Percentiles rank a stretch among this genome's conserved stretches.
These are phyloP conservation scores for Tinea pellionella DNA, from an alignment of 2,888 invertebrate species.

Conservation along the genomic window DNA sequence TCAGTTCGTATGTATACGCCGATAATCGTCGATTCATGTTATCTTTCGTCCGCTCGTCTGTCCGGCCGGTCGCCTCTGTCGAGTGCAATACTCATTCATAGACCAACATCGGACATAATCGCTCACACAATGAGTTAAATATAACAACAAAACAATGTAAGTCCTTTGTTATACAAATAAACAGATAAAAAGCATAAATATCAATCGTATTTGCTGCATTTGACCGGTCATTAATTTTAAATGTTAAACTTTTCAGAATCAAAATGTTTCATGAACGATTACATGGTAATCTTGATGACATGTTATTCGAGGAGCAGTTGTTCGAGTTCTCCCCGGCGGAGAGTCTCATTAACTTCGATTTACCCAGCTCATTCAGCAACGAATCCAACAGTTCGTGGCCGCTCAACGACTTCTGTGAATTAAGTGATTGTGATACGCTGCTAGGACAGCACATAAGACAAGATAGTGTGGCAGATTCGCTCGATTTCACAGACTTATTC, in stretches of 20 bases:
- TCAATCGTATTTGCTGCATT: no score
- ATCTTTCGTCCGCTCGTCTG: slow-evolving; percentile 55
- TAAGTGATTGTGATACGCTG: not conserved
- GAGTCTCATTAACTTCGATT: slow-evolving; percentile 57
- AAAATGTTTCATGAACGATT: not conserved
- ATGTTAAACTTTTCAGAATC: no score
- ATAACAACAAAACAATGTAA: not conserved
- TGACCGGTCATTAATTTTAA: no score
- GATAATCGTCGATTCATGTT: slow-evolving; percentile 58
- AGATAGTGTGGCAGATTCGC: slow-evolving; percentile 4
- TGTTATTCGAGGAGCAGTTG: slow-evolving; percentile 46
- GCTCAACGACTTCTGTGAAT: not conserved
- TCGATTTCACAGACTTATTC: slow-evolving; percentile 37
- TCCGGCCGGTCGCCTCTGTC: slow-evolving; percentile 20
- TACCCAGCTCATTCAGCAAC: slow-evolving; percentile 37
- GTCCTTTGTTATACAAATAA: not conserved
- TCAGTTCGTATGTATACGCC: slow-evolving; percentile 27
- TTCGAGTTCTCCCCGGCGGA: slow-evolving; percentile 58
- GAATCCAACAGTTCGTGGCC: slow-evolving; percentile 18
- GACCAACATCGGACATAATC: not conserved
- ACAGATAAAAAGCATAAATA: no score
- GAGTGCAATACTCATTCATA: slow-evolving; percentile 30
- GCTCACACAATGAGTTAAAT: not conserved
- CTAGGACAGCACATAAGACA: not conserved
- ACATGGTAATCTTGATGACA: slow-evolving; percentile 34